These are phyloP conservation scores for Chlorodrepanis virens DNA, from an alignment of 2,113 vertebrate species.

Conservation along the genomic window DNA sequence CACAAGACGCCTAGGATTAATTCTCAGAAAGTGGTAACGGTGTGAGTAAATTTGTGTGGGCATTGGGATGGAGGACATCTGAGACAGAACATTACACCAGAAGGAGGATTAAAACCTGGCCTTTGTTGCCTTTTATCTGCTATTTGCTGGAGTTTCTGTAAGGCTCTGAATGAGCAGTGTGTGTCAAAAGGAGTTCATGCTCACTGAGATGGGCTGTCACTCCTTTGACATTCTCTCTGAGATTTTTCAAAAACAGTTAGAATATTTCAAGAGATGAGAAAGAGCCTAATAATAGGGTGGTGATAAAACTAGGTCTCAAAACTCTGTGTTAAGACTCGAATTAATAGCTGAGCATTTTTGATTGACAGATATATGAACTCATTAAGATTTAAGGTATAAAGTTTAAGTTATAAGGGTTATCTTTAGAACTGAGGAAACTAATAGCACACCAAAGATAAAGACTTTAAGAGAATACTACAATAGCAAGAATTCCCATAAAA, in stretches of 20 bases:
- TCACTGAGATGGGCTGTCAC: neutral
- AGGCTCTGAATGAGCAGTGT: neutral
- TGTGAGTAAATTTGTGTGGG: neutral
- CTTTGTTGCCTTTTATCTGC: neutral
- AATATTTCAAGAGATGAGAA: neutral
- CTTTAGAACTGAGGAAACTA: neutral
- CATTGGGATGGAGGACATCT: neutral
- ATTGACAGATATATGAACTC: neutral
- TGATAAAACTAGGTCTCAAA: neutral
- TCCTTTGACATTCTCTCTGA: neutral
- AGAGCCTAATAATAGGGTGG: neutral
- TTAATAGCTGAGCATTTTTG: neutral
- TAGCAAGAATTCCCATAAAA: neutral
- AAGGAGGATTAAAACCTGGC: neutral
- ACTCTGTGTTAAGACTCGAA: neutral
- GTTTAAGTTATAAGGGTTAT: neutral
- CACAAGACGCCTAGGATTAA: neutral
- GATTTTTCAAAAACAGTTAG: neutral
- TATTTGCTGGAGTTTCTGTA: neutral
- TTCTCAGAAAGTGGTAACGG: neutral
- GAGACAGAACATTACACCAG: neutral
- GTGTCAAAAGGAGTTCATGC: neutral
- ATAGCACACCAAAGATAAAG: neutral
- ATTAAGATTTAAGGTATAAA: neutral
- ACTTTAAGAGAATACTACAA: neutral